Evolutionary conservation across 2,888 invertebrate species (phyloP).

Genomic region (Orchesella flavescens): DNA sequence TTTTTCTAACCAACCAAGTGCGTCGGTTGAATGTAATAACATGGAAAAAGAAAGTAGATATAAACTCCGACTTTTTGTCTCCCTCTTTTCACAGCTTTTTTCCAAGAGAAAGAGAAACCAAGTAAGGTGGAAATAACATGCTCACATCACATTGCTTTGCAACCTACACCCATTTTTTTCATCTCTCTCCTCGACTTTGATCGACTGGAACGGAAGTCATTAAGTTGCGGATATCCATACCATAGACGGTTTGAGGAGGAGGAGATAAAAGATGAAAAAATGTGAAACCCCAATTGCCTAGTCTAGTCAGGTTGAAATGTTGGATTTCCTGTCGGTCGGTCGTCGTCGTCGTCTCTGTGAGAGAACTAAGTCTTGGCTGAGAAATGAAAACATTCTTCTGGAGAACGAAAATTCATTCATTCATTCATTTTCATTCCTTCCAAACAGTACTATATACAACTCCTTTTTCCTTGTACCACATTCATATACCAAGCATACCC

Average conservation of each 20-base stretch:
- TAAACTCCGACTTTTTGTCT: no score
- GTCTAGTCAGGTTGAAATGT: constrained; percentile 54
- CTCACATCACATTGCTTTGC: neutral
- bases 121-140: constrained; percentile 3
- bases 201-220: constrained; percentile 65
- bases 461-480: neutral
- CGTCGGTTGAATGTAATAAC: no score
- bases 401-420: constrained; percentile 32
- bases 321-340: constrained; percentile 31
- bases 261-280: neutral
- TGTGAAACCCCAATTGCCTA: constrained; percentile 44
- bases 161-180: constrained; percentile 5
- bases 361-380: neutral
- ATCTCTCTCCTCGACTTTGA: constrained; percentile 51
- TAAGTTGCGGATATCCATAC: constrained; percentile 61
- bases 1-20: no score
- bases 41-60: no score
- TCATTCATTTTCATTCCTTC: constrained; percentile 16
- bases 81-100: neutral
- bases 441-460: neutral
- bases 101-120: constrained; percentile 37
- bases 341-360: constrained; percentile 4
- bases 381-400: neutral
- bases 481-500: no score
- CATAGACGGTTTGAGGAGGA: constrained; percentile 14